These are phyloP conservation scores for Meleagris gallopavo DNA, from an alignment of 2,113 vertebrate genomes.

Conservation along the genomic window DNA sequence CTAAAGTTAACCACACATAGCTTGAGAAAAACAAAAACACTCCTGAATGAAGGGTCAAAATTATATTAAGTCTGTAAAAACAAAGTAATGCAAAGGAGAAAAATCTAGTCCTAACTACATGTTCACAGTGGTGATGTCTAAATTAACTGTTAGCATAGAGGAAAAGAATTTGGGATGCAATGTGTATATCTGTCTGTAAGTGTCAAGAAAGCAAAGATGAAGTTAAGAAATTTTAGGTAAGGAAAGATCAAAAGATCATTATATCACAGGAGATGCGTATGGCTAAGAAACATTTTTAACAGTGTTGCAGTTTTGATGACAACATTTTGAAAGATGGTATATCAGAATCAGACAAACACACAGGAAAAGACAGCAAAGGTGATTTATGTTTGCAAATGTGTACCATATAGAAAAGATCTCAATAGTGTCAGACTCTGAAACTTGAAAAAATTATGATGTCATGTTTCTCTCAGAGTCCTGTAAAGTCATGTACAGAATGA, in stretches of 20 bases:
- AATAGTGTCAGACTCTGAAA: not conserved
- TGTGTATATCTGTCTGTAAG: not conserved
- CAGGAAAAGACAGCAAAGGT: not conserved
- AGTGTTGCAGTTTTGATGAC: not conserved
- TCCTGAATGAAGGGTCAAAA: not conserved
- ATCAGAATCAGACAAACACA: not conserved
- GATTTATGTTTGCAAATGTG: fast-evolving
- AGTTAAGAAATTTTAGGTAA: not conserved
- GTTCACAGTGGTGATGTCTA: not conserved
- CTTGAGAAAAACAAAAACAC: not conserved
- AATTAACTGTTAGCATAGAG: not conserved
- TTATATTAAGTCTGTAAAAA: not conserved
- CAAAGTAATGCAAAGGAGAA: not conserved
- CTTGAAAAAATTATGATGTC: not conserved
- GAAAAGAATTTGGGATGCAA: not conserved
- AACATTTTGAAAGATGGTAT: not conserved
- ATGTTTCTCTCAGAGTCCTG: not conserved
- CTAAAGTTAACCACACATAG: not conserved
- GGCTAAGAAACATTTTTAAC: not conserved
- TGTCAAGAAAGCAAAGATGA: not conserved
- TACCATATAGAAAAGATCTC: not conserved
- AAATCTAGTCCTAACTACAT: not conserved
- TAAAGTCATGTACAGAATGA: not conserved
- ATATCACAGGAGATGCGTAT: not conserved
- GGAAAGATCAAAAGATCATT: not conserved